Evolutionary conservation across 2,888 invertebrate species (phyloP), one percentile per base, ranked within the genome.

Genomic region (Eupithecia exiguata): DNA sequence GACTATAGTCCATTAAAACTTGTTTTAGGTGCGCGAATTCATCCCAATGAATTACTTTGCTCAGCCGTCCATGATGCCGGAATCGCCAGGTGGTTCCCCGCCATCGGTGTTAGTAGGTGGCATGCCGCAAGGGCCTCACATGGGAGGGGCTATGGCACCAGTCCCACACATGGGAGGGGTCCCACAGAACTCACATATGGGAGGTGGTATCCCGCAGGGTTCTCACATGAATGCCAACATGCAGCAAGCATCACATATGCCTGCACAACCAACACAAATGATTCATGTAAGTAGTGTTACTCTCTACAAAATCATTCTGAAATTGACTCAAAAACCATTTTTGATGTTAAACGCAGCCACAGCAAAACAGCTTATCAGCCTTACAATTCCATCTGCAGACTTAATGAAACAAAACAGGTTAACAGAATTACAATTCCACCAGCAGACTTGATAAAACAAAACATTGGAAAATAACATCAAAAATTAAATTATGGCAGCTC

Each of bases 11-110:
- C 25, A 66, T 21, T 38, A 66, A 38, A 66, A 16, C 12, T 61
- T 71, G 36, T 76, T 80, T 35, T 69, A 91, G 92, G 89, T 91
- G 66, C 79, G 88, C 18, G 94, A 94, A 77, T 94, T 89, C 84
- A 87, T 93, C 66, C 94, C 94, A 1, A 84, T 92, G 82, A 90
- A 86, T 78, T 94, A 92, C 83, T 94, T 86, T 78, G 82, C 79
- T 35, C 87, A 74, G 66, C 77, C 86, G 7, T 82, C 79, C 53
- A 84, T 92, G 25, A 73, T 94, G 71, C 87, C 88, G 0, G 92
- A 92, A 25, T 89, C 94, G 0, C 91, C 94, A 0, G 88, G 80
- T 76, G 86, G 91, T 5, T 90, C 92, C 1, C 91, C 92, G 0
- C 81, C 84, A 2, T 82, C 84, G 5, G 83, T 84, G 36, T 70